These are phyloP conservation scores for Gymnogyps californianus DNA, from an alignment of 2,113 vertebrate species.

Conservation along the genomic window DNA sequence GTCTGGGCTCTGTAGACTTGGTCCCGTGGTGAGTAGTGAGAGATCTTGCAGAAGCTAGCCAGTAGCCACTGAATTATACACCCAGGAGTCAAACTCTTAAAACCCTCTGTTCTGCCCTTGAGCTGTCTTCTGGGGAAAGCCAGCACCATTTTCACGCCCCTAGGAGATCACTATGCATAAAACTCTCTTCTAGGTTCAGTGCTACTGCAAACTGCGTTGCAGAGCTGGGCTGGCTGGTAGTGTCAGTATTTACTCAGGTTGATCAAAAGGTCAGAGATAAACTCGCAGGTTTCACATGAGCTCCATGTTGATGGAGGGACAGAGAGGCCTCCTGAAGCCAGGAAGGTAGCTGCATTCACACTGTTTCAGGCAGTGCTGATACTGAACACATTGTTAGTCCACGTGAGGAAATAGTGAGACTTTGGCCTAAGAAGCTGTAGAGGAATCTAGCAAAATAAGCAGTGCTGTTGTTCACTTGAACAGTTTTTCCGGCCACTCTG, in stretches of 20 bases:
- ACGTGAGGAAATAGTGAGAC: not conserved
- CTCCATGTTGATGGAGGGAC: not conserved
- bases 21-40: not conserved
- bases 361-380: not conserved
- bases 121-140: not conserved
- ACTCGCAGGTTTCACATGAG: not conserved
- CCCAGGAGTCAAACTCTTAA: not conserved
- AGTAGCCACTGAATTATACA: not conserved
- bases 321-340: not conserved
- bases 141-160: not conserved
- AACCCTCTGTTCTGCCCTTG: not conserved
- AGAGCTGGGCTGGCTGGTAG: not conserved
- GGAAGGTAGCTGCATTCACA: not conserved
- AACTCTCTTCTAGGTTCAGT: not conserved
- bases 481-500: not conserved
- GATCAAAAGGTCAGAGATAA: not conserved
- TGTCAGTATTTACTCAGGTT: not conserved
- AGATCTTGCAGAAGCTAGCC: not conserved
- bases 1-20: not conserved
- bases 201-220: not conserved
- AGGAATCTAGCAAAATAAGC: not conserved
- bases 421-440: not conserved
- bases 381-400: not conserved
- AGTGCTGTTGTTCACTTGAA: not conserved
- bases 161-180: not conserved